Evolutionary conservation across 2,113 vertebrate species (phyloP).

Genomic region (Mormyrus lacerda): DNA sequence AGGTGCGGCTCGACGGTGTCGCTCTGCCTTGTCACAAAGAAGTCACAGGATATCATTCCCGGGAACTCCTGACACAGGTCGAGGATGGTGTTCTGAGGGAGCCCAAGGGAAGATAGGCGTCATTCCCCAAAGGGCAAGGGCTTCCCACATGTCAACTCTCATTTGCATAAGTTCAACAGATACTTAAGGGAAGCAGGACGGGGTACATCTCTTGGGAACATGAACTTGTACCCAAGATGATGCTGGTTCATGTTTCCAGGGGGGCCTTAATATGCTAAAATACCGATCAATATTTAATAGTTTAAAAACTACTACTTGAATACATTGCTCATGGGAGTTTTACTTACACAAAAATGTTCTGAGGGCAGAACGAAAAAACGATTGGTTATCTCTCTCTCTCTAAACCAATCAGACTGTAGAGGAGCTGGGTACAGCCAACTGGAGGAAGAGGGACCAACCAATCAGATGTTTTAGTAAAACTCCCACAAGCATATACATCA

Average conservation of each 20-base stretch:
- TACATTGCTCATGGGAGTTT: too few relatives aligned
- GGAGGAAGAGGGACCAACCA: too few relatives aligned
- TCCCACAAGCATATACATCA: not conserved
- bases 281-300: not conserved
- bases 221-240: not conserved
- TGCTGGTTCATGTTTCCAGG: not conserved
- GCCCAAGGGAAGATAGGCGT: not conserved
- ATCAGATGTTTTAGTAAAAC: too few relatives aligned
- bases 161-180: not conserved
- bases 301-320: not conserved
- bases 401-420: too few relatives aligned
- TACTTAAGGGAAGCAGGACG: not conserved
- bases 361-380: too few relatives aligned
- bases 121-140: not conserved
- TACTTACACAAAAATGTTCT: too few relatives aligned
- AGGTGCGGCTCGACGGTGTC: conserved; percentile 64
- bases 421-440: too few relatives aligned
- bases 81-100: conserved; percentile 68
- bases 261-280: not conserved
- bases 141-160: not conserved
- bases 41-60: conserved; percentile 72
- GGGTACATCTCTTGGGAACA: not conserved
- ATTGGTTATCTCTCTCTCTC: too few relatives aligned
- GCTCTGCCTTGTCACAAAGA: conserved; percentile 78
- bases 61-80: conserved; percentile 71